phyloP scores from a whole-genome alignment of 2,797 vertebrate genomes.

The Vespertilio murinus region DNA sequence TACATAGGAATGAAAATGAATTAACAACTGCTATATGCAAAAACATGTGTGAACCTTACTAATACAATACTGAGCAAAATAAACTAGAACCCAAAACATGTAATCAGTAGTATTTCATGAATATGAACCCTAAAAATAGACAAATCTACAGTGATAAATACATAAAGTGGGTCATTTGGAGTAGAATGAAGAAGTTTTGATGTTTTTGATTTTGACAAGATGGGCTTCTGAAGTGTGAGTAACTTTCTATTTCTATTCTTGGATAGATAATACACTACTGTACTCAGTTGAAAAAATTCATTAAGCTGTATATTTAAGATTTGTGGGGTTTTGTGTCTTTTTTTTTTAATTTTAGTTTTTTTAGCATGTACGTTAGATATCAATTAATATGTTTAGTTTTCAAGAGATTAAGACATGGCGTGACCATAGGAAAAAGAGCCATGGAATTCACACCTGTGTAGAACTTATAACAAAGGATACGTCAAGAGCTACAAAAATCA shows the following conservation, averaged over 20 bases:
- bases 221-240: neutral
- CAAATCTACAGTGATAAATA: neutral
- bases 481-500: neutral
- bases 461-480: neutral
- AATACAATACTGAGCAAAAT: neutral
- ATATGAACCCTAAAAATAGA: neutral
- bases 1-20: neutral
- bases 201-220: neutral
- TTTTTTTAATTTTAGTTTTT: neutral
- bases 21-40: neutral
- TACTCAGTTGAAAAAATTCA: neutral
- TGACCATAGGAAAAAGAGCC: neutral
- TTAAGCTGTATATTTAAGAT: neutral
- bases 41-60: neutral
- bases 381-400: neutral
- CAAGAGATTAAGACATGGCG: neutral
- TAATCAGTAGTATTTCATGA: neutral
- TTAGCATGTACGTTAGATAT: neutral
- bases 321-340: too few relatives aligned
- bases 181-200: neutral
- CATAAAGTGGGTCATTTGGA: neutral
- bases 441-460: neutral
- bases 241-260: neutral
- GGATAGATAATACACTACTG: fast-evolving
- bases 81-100: neutral